phyloP scores from a whole-genome alignment of 2,888 invertebrate species.

The Diplolepis rosae region DNA sequence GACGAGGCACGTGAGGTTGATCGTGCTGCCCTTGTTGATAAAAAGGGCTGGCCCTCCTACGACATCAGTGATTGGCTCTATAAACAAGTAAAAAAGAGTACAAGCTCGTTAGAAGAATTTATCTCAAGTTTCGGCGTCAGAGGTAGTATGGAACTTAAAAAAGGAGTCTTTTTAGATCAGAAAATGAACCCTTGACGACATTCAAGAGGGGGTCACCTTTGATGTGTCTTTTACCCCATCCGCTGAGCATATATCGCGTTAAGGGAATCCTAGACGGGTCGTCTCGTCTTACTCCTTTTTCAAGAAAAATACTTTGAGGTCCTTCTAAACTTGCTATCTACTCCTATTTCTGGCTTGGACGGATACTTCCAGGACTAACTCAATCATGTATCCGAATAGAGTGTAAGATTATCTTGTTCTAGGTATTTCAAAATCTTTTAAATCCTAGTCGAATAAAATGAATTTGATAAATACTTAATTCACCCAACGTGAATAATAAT shows the following conservation, averaged over 20 bases:
- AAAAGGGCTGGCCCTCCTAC: constrained; percentile 86
- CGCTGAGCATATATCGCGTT: constrained; percentile 27
- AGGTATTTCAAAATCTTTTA: no score
- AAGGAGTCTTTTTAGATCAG: constrained; percentile 26
- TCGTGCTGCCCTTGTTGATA: constrained; percentile 89
- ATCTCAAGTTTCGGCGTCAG: constrained; percentile 8
- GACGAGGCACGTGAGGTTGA: constrained; percentile 89
- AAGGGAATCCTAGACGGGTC: constrained; percentile 21
- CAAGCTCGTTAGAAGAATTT: constrained; percentile 22
- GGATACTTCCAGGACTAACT: background rate
- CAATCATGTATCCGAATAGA: background rate
- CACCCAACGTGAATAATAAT: no score
- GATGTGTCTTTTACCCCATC: constrained; percentile 36
- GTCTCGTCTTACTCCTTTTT: constrained; percentile 15
- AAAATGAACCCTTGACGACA: constrained; percentile 13
- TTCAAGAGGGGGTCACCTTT: constrained; percentile 30
- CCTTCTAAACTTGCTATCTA: constrained; percentile 17
- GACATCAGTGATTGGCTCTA: constrained; percentile 88
- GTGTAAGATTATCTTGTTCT: background rate
- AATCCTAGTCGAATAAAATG: no score
- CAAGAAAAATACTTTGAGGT: background rate
- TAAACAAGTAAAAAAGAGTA: constrained; percentile 51
- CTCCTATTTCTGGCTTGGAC: background rate
- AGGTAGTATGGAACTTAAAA: constrained; percentile 27
- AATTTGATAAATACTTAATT: no score